Percentiles rank a stretch among this genome's conserved stretches.
phyloP scores from a whole-genome alignment of 2,797 vertebrate genomes.

The Todus mexicanus region DNA sequence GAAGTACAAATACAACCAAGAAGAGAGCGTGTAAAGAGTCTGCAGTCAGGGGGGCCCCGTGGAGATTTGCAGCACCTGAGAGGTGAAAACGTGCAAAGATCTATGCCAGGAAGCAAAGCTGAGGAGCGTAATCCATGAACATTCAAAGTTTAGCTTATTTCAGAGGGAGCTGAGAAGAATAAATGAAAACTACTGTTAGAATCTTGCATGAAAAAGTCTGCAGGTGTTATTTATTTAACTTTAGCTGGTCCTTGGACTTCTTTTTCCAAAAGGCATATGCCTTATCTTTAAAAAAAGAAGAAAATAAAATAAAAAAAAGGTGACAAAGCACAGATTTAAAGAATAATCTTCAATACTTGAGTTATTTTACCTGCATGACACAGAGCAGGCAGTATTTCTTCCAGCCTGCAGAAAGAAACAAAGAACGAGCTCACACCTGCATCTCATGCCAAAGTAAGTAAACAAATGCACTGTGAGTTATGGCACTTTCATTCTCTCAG shows the following conservation, averaged over 20 bases:
- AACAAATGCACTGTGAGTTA: slow-evolving; percentile 18
- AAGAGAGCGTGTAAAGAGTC: rapidly evolving
- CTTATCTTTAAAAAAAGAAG: background rate
- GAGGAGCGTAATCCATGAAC: background rate
- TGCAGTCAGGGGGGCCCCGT: rapidly evolving
- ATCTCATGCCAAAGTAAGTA: background rate
- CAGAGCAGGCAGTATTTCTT: background rate
- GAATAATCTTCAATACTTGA: background rate
- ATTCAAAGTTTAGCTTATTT: background rate
- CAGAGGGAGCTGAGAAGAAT: background rate
- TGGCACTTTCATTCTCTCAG: slow-evolving; percentile 7
- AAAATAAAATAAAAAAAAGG: background rate
- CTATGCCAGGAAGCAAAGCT: background rate
- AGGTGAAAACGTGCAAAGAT: slow-evolving; percentile 45
- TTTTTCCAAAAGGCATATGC: background rate
- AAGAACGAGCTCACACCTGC: slow-evolving; percentile 7
- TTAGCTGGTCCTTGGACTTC: background rate
- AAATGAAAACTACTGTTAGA: background rate
- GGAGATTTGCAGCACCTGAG: background rate
- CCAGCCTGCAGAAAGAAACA: slow-evolving; percentile 16
- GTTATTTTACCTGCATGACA: background rate
- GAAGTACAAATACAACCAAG: background rate
- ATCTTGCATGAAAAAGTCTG: background rate
- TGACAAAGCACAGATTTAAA: background rate
- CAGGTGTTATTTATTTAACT: background rate